Conservation (phyloP, 2,797 vertebrate species). For the Lates japonicus region DNA sequence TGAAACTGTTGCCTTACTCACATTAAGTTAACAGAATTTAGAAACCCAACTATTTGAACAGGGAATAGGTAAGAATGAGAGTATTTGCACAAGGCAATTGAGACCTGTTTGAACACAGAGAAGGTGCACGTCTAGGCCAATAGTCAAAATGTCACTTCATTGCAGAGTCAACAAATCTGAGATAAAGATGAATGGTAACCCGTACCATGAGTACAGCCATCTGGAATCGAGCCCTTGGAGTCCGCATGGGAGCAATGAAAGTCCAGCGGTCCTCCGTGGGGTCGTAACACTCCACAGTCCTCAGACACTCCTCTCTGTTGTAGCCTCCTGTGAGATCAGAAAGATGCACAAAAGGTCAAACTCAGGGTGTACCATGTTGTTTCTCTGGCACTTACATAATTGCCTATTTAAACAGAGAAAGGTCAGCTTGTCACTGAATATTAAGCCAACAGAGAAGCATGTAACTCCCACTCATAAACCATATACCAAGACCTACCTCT, state of each 20-base stretch:
- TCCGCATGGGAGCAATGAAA: conserved; percentile 97
- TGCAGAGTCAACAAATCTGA: conserved; percentile 1
- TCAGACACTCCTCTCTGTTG: conserved; percentile 97
- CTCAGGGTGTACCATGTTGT: fast-evolving
- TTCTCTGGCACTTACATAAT: neutral
- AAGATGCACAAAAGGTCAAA: conserved; percentile 3
- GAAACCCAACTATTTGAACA: conserved; percentile 2
- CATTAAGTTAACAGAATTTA: neutral
- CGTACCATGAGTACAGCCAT: conserved; percentile 97
- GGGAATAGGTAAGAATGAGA: neutral
- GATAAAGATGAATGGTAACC: neutral
- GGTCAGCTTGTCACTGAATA: neutral
- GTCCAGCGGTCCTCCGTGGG: conserved; percentile 93
- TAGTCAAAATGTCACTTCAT: conserved; percentile 12
- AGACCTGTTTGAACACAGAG: conserved; percentile 6
- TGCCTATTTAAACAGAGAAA: neutral
- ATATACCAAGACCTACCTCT: neutral
- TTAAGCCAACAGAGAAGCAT: neutral
- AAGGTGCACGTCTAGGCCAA: neutral
- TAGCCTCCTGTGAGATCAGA: conserved; percentile 90
- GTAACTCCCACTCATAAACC: no score
- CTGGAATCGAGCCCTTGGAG: conserved; percentile 97
- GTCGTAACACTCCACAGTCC: conserved; percentile 97
- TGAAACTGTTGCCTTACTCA: neutral
- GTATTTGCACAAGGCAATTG: conserved; percentile 29